Evolutionary conservation across 2,888 invertebrate genomes (phyloP).

Genomic region (Rhopalosiphum nymphaeae): DNA sequence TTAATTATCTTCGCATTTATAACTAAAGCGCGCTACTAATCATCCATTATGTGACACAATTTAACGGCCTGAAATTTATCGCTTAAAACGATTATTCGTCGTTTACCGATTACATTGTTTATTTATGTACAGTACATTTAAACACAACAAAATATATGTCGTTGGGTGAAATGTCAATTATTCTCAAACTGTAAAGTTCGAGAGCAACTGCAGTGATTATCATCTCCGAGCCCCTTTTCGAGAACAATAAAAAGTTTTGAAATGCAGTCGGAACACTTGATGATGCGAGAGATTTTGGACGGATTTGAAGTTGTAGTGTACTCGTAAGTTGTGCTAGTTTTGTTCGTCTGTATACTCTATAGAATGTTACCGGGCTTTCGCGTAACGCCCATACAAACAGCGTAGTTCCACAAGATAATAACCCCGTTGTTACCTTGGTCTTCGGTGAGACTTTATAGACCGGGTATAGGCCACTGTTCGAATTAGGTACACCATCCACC

Average conservation of each 20-base stretch:
- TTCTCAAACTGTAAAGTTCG: not conserved
- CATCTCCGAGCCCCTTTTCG: not conserved
- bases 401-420: not conserved
- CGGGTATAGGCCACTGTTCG: conserved; percentile 6
- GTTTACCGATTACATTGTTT: not conserved
- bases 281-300: not conserved
- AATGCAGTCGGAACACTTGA: not conserved
- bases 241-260: conserved; percentile 8
- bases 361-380: not conserved
- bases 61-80: conserved; percentile 4
- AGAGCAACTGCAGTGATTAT: conserved; percentile 19
- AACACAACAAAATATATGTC: not conserved
- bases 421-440: not conserved
- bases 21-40: not conserved
- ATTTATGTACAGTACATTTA: conserved; percentile 1
- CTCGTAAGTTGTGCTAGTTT: not conserved
- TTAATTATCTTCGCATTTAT: not conserved
- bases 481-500: conserved; percentile 30
- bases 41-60: not conserved
- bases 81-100: not conserved
- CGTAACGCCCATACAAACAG: not conserved
- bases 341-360: not conserved
- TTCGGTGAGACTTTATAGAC: not conserved
- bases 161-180: not conserved
- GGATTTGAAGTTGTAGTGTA: not conserved